Evolutionary conservation across 2,888 invertebrate genomes (phyloP), one percentile per base, ranked within the genome.

Genomic region (Allophyes oxyacanthae): DNA sequence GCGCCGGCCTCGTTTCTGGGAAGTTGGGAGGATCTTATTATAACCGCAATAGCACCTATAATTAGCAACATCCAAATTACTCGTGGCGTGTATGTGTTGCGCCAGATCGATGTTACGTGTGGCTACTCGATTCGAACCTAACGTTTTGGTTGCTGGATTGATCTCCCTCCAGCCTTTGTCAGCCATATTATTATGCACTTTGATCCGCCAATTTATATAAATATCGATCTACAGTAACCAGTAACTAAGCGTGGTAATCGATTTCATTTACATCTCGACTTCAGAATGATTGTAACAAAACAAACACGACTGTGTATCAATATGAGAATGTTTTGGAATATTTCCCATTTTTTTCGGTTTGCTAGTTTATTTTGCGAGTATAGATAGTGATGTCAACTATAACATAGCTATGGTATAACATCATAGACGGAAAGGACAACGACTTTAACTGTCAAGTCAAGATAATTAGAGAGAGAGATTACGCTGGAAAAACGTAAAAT

Each of bases 31-130:
- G 89, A 92, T 94, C 94, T 94, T 94, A 94, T 93, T 92, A 92
- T 94, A 94, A 94, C 93, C 93, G 94, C 93, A 92, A 94, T 91
- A 92, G 89, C 91, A 89, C 91, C 93, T 93, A 94, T 94, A 94
- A 93, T 93, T 93, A 94, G 93, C 89, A 88, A 81, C 90, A 89
- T 89, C 88, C 87, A 89, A 91, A 92, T 93, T 92, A 91, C 90
- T 85, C 89, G 88, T 82, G 89, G 85, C 88, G 86, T 87, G 82
- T 88, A 87, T 85, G 86, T 79, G 84, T 84, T 87, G 90, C 85
- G 90, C 86, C 84, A 86, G 89, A 88, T 86, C 82, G 86, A 85
- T 86, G 84, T 88, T 87, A 89, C 89, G 88, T 88, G 83, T 78
- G 77, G 85, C 87, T 88, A 84, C 86, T 84, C 82, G 81, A 85